phyloP scores from a whole-genome alignment of 1,140 invertebrate genomes.

The Harpegnathos saltator region DNA sequence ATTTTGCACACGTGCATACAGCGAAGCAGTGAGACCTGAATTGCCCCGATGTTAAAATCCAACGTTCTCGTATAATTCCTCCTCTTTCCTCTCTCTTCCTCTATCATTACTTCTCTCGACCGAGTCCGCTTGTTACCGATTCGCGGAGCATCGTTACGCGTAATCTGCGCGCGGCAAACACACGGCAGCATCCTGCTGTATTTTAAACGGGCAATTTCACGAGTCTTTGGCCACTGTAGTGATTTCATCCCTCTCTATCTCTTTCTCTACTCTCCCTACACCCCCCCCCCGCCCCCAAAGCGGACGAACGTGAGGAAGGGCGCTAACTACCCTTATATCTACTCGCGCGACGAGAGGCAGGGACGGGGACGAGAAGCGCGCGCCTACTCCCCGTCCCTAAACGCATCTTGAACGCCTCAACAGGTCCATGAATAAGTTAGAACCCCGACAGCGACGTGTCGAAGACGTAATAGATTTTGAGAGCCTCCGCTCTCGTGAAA shows the following conservation, averaged over 20 bases:
- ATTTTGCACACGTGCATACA: not conserved
- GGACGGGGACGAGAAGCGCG: slow-evolving; percentile 37
- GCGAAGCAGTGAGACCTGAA: not conserved
- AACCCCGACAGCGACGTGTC: slow-evolving; percentile 71
- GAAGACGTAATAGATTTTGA: slow-evolving; percentile 80
- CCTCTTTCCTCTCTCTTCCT: not conserved
- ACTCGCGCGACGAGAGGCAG: slow-evolving; percentile 66
- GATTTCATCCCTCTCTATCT: slow-evolving; percentile 78
- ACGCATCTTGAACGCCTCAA: slow-evolving; percentile 85
- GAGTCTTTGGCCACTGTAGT: slow-evolving; percentile 82
- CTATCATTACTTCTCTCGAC: not conserved
- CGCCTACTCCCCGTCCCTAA: slow-evolving; percentile 79
- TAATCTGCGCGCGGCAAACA: slow-evolving; percentile 42
- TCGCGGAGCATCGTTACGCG: slow-evolving; percentile 30
- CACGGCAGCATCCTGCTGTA: slow-evolving; percentile 71
- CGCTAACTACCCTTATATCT: slow-evolving; percentile 83
- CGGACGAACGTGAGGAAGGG: slow-evolving; percentile 73
- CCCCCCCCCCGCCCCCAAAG: too few relatives aligned
- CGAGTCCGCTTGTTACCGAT: slow-evolving; percentile 20
- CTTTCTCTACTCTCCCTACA: not conserved
- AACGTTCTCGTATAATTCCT: slow-evolving; percentile 5
- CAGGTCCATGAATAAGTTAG: slow-evolving; percentile 86
- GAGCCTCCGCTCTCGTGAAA: slow-evolving; percentile 52
- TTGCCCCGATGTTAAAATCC: slow-evolving; percentile 25
- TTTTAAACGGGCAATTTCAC: slow-evolving; percentile 85